A percentile compares a stretch with the other conserved stretches of the same genome.
Evolutionary conservation across 2,113 vertebrate genomes (phyloP).

Genomic region (Hymenochirus boettgeri): DNA sequence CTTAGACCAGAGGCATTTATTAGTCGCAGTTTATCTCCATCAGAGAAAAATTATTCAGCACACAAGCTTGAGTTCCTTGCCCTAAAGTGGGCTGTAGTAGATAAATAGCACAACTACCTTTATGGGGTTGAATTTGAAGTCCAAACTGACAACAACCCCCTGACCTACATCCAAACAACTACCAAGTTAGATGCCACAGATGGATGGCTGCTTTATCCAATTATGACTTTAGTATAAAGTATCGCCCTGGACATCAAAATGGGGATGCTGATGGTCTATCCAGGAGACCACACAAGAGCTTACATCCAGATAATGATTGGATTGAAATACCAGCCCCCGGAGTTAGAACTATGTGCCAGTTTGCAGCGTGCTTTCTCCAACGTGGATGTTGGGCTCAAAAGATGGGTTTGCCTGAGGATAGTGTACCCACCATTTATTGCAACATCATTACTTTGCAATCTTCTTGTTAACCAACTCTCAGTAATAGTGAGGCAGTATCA

Average conservation of each 20-base stretch:
- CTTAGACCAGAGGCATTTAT: not conserved
- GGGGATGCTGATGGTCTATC: slow-evolving; percentile 3
- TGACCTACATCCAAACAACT: too few species aligned
- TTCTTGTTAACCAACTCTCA: too few species aligned
- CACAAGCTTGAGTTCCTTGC: not conserved
- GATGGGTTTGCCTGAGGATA: too few species aligned
- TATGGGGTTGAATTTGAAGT: not conserved
- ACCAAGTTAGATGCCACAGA: too few species aligned
- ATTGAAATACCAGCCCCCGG: not conserved
- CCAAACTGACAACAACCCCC: too few species aligned
- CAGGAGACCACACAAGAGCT: not conserved
- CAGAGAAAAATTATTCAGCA: not conserved
- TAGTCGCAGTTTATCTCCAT: not conserved
- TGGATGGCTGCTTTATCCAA: too few species aligned
- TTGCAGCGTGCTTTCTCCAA: not conserved
- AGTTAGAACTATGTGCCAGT: not conserved
- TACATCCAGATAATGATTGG: not conserved
- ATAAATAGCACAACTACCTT: not conserved
- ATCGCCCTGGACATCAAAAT: not conserved
- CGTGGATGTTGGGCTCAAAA: too few species aligned
- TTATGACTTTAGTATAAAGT: not conserved
- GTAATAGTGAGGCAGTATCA: not conserved
- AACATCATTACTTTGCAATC: too few species aligned
- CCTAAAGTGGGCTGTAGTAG: not conserved
- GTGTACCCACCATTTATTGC: too few species aligned